Percentiles rank a stretch among this genome's conserved stretches.
Conservation (phyloP, 1,140 invertebrate genomes). For the Drosophila auraria region DNA sequence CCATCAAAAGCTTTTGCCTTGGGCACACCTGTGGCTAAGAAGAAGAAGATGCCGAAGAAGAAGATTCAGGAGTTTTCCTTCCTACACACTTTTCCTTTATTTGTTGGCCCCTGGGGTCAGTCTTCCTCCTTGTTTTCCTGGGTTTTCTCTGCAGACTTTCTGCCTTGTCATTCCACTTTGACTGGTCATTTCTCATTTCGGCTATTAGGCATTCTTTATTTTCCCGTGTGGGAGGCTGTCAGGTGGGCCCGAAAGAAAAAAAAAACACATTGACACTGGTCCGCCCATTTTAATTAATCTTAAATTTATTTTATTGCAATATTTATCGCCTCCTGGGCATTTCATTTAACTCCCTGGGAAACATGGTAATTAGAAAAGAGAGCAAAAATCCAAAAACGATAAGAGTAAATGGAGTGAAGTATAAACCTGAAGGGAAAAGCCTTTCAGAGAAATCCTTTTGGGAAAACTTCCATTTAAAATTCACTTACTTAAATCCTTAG, state of each 20-base stretch:
- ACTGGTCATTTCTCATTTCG: slow-evolving; percentile 76
- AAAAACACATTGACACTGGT: slow-evolving; percentile 1
- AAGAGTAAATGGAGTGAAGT: not conserved
- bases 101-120: slow-evolving; percentile 50
- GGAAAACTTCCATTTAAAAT: not conserved
- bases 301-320: slow-evolving; percentile 76
- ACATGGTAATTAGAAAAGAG: slow-evolving; percentile 18
- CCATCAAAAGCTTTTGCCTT: slow-evolving; percentile 18
- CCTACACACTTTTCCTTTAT: slow-evolving; percentile 23
- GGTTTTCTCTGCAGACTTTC: slow-evolving; percentile 5
- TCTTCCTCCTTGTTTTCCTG: not conserved
- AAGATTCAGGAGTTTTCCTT: slow-evolving; percentile 12
- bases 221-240: slow-evolving; percentile 16
- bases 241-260: not conserved
- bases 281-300: slow-evolving; percentile 74
- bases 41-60: slow-evolving; percentile 22
- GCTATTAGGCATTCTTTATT: slow-evolving; percentile 65
- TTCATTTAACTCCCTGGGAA: slow-evolving; percentile 36
- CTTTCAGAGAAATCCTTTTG: not conserved
- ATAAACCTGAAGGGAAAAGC: too few species aligned
- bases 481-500: not conserved
- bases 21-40: slow-evolving; percentile 54
- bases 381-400: not conserved
- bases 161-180: slow-evolving; percentile 61
- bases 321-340: slow-evolving; percentile 67